Evolutionary conservation across 2,888 invertebrate species (phyloP).

Genomic region (Eumerus sabulonum): DNA sequence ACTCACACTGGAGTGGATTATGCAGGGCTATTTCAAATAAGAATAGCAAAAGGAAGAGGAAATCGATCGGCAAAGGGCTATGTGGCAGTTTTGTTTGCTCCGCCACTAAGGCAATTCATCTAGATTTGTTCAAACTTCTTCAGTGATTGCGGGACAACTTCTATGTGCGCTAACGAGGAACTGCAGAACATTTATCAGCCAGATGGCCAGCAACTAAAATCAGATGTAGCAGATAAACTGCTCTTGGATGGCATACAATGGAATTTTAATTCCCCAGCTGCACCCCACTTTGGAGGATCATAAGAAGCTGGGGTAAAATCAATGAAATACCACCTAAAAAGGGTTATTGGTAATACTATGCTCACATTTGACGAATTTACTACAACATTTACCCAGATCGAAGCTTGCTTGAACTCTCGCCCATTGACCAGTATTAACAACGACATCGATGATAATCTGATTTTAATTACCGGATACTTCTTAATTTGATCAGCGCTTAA

Average conservation of each 20-base stretch:
- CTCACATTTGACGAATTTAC: too few relatives aligned
- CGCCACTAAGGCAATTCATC: conserved; percentile 7
- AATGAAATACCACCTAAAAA: too few relatives aligned
- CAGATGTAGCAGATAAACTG: background rate
- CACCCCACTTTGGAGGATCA: conserved; percentile 2
- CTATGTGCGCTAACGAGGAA: background rate
- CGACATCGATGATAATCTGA: too few relatives aligned
- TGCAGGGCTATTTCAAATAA: conserved; percentile 7
- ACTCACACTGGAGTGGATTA: background rate
- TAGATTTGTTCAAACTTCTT: too few relatives aligned
- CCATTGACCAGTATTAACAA: too few relatives aligned
- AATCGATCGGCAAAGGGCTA: background rate
- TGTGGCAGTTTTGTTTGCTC: background rate
- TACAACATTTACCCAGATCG: too few relatives aligned
- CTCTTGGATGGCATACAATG: conserved; percentile 8
- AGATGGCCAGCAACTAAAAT: background rate
- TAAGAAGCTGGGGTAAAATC: background rate
- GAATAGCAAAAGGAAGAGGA: conserved; percentile 4
- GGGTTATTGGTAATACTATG: background rate
- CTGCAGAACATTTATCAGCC: background rate
- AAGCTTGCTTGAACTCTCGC: too few relatives aligned
- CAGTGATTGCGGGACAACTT: conserved; percentile 2
- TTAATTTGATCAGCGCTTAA: too few relatives aligned
- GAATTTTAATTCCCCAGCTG: conserved; percentile 7
- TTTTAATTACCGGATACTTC: too few relatives aligned